These are phyloP conservation scores for Pseudolycoriella hygida DNA, from an alignment of 2,888 invertebrate genomes.

Conservation along the genomic window DNA sequence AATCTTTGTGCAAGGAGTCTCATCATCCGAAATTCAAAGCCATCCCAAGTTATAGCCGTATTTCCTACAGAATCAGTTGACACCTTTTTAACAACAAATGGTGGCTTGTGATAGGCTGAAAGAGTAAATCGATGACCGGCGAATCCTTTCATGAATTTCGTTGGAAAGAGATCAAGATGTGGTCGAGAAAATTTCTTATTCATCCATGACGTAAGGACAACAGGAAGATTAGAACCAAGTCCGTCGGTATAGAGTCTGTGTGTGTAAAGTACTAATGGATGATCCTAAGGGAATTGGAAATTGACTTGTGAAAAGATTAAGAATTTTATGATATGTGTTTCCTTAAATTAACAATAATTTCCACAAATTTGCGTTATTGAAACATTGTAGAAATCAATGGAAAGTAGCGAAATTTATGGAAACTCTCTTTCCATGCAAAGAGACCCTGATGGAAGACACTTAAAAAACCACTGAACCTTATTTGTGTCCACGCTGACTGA, in stretches of 20 bases:
- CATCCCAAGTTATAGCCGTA: constrained; percentile 35
- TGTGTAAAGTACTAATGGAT: constrained; percentile 54
- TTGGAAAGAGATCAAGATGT: constrained; percentile 45
- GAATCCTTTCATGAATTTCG: constrained; percentile 48
- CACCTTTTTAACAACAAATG: constrained; percentile 41
- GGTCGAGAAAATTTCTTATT: constrained; percentile 42
- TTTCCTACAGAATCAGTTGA: constrained; percentile 19
- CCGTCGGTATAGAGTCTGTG: constrained; percentile 57
- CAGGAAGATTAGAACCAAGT: constrained; percentile 46
- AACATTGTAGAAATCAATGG: too few relatives aligned
- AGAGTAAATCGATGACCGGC: constrained; percentile 57
- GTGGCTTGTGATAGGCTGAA: constrained; percentile 52
- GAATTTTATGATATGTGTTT: too few relatives aligned
- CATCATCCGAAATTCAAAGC: constrained; percentile 51
- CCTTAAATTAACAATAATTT: too few relatives aligned
- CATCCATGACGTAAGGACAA: constrained; percentile 54
- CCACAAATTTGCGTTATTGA: neutral
- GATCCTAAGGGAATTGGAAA: constrained; percentile 33
- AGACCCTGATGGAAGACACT: too few relatives aligned
- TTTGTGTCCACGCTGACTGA: constrained; percentile 36
- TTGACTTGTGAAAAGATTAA: neutral
- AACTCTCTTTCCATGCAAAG: too few relatives aligned
- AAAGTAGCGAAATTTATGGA: too few relatives aligned
- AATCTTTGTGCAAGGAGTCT: constrained; percentile 40
- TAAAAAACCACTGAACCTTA: constrained; percentile 28